Conservation (phyloP, 2,888 invertebrate genomes). For the Aphidius colemani region DNA sequence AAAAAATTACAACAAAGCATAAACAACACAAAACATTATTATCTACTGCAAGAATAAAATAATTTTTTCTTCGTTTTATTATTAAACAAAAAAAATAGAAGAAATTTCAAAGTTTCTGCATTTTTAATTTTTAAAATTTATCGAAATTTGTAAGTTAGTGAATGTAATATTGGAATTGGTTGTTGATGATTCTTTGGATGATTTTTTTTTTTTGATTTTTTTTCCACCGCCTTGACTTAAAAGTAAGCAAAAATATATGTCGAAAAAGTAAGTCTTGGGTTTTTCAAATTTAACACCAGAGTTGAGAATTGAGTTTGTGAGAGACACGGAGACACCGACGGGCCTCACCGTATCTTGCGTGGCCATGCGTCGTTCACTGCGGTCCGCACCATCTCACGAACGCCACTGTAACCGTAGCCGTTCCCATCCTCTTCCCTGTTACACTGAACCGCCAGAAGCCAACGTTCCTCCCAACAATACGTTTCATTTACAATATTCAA, state of each 20-base stretch:
- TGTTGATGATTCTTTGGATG: background rate
- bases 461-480: background rate
- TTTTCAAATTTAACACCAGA: too few species aligned
- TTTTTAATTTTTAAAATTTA: too few species aligned
- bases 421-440: background rate
- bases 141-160: too few species aligned
- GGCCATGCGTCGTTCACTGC: slow-evolving; percentile 47
- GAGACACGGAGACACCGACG: slow-evolving; percentile 35
- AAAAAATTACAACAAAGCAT: too few species aligned
- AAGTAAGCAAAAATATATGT: slow-evolving; percentile 2
- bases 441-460: background rate
- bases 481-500: background rate
- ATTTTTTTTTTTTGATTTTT: background rate
- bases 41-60: too few species aligned
- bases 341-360: slow-evolving; percentile 45
- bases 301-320: background rate
- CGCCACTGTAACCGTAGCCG: slow-evolving; percentile 28
- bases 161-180: background rate
- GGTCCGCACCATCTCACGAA: slow-evolving; percentile 31
- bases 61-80: too few species aligned
- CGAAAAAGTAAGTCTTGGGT: too few species aligned
- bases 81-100: too few species aligned
- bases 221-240: slow-evolving; percentile 11
- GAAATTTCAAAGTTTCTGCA: too few species aligned
- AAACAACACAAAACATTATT: too few species aligned